phyloP scores from a whole-genome alignment of 30 jellyfish, hydroid and myxozoan species.

The Turritopsis dohrnii region DNA sequence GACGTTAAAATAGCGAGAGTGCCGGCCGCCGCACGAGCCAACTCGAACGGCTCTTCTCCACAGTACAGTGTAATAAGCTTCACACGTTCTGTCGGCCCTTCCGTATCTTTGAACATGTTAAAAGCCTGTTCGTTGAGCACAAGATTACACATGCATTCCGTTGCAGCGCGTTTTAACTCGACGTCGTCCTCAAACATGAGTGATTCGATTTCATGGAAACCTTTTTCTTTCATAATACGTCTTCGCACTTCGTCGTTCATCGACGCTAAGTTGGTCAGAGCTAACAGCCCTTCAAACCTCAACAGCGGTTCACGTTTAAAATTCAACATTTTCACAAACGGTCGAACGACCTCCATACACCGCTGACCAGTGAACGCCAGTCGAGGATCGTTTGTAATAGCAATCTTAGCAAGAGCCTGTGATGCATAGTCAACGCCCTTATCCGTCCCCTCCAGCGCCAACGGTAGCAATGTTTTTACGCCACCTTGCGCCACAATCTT shows the following conservation, averaged over 20 bases:
- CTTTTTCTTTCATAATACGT: slow-evolving; percentile 76
- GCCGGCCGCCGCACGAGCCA: slow-evolving; percentile 88
- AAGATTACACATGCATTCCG: slow-evolving; percentile 93
- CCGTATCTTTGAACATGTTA: slow-evolving; percentile 50
- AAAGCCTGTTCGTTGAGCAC: slow-evolving; percentile 67
- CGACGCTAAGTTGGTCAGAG: slow-evolving; percentile 83
- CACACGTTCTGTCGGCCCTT: slow-evolving; percentile 60
- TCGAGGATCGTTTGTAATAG: slow-evolving; percentile 82
- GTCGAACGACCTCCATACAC: slow-evolving; percentile 92
- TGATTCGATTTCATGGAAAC: slow-evolving; percentile 60
- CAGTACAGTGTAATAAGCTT: slow-evolving; percentile 55
- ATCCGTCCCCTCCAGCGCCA: slow-evolving; percentile 66
- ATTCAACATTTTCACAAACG: slow-evolving; percentile 52
- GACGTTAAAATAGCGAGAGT: slow-evolving; percentile 77
- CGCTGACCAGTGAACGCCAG: slow-evolving; percentile 92
- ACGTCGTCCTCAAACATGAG: slow-evolving; percentile 91
- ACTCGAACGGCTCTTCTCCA: slow-evolving; percentile 85
- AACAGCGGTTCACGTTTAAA: slow-evolving; percentile 48
- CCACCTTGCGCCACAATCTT: slow-evolving; percentile 91
- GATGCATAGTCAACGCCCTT: slow-evolving; percentile 78
- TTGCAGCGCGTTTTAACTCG: slow-evolving; percentile 73
- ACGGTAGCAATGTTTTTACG: slow-evolving; percentile 59
- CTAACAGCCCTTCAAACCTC: slow-evolving; percentile 87
- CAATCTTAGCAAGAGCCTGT: slow-evolving; percentile 87
- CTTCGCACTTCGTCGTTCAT: slow-evolving; percentile 71